These are phyloP conservation scores for Sebastes aleutianus DNA, from an alignment of 2,797 vertebrate species.

Conservation along the genomic window DNA sequence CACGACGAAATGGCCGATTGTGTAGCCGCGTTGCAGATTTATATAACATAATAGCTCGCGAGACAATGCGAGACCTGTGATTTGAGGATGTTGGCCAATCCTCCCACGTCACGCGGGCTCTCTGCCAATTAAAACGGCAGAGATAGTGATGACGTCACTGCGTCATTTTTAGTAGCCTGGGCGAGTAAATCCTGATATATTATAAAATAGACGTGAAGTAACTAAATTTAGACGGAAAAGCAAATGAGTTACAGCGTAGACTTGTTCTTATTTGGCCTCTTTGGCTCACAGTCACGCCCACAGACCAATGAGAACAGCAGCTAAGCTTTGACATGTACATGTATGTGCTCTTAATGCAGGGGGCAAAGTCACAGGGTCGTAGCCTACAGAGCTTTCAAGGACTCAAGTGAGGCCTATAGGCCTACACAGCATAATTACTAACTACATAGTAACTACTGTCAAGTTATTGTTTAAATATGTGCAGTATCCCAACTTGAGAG, in stretches of 20 bases:
- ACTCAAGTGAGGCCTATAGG: background rate
- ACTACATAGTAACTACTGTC: background rate
- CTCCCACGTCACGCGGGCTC: background rate
- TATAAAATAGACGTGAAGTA: constrained; percentile 26
- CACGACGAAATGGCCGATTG: constrained; percentile 81
- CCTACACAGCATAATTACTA: background rate
- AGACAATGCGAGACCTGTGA: constrained; percentile 55
- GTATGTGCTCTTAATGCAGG: background rate
- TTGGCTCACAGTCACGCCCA: background rate
- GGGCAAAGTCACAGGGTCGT: constrained; percentile 33
- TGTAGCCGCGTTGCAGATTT: constrained; percentile 55
- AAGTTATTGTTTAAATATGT: no score
- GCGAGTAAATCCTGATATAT: background rate
- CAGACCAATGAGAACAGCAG: background rate
- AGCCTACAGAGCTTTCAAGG: constrained; percentile 15
- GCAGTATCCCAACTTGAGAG: no score
- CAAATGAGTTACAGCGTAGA: background rate
- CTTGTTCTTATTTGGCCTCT: background rate
- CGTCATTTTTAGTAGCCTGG: background rate
- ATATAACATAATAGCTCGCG: constrained; percentile 57
- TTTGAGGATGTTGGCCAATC: background rate
- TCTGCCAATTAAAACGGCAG: constrained; percentile 30
- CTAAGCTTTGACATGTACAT: no score
- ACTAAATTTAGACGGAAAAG: constrained; percentile 15
- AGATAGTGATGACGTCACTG: background rate